Evolutionary conservation across 2,888 invertebrate species (phyloP).

Genomic region (Troides oblongomaculatus): DNA sequence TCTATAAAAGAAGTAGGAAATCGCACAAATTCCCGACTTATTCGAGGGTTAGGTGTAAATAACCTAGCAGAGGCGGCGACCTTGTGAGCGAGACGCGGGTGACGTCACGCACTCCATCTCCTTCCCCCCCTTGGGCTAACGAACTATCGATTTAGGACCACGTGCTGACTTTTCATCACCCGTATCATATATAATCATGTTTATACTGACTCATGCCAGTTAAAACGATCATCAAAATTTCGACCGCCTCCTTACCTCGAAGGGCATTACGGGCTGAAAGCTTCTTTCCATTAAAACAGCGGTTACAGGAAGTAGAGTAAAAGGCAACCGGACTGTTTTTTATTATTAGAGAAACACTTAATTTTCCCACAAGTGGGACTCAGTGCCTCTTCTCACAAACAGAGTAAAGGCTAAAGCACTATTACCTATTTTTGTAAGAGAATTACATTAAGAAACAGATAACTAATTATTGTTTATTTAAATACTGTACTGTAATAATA

Average conservation of each 20-base stretch:
- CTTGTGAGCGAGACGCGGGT: constrained; percentile 41
- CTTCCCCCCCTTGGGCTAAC: constrained; percentile 35
- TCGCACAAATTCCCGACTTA: constrained; percentile 26
- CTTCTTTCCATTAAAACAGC: constrained; percentile 2
- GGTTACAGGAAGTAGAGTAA: constrained; percentile 2
- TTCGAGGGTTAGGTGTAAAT: constrained; percentile 44
- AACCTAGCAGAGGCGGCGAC: constrained; percentile 50
- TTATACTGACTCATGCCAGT: constrained; percentile 23
- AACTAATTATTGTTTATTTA: neutral
- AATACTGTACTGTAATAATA: neutral
- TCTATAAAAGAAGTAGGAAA: constrained; percentile 16
- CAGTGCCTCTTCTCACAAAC: too few relatives aligned
- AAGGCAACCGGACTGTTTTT: neutral
- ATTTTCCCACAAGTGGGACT: neutral
- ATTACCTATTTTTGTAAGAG: too few relatives aligned
- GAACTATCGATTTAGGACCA: constrained; percentile 53
- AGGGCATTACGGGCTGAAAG: constrained; percentile 8
- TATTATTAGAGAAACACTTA: neutral
- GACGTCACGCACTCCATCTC: constrained; percentile 34
- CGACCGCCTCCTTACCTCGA: constrained; percentile 10
- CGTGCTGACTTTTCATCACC: constrained; percentile 41
- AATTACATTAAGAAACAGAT: neutral
- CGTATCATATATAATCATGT: constrained; percentile 17
- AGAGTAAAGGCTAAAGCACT: neutral
- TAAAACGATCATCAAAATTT: constrained; percentile 17